Conservation (phyloP, 1,140 invertebrate genomes). For the Bombus consobrinus region DNA sequence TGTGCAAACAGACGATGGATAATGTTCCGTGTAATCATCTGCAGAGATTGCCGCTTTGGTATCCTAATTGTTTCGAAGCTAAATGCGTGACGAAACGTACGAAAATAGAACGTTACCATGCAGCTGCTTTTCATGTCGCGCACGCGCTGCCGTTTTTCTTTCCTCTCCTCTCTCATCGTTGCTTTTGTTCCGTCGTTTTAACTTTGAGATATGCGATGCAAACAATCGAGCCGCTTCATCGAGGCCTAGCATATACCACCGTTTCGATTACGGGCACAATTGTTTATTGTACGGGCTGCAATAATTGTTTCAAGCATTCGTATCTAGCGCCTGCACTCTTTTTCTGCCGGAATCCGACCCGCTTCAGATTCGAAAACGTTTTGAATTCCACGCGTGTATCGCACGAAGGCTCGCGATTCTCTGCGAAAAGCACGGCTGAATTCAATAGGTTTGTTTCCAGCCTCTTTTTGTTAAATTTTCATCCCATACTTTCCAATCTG, state of each 20-base stretch:
- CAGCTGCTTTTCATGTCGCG: not conserved
- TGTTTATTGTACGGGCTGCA: constrained; percentile 40
- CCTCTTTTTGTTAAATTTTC: not conserved
- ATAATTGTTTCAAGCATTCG: constrained; percentile 56
- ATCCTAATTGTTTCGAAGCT: constrained; percentile 21
- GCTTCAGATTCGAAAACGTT: not conserved
- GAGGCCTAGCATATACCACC: constrained; percentile 34
- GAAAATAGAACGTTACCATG: not conserved
- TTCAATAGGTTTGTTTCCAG: not conserved
- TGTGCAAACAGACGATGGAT: not conserved
- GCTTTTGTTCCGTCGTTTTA: not conserved
- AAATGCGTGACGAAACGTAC: not conserved
- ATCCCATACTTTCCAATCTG: not conserved
- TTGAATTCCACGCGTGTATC: constrained; percentile 7
- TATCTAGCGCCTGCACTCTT: constrained; percentile 20
- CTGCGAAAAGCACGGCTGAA: not conserved
- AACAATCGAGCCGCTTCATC: constrained; percentile 22
- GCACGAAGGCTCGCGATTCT: not conserved
- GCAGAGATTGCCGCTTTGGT: not conserved
- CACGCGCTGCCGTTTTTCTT: not conserved
- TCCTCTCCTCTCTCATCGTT: no score
- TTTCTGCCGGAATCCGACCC: not conserved
- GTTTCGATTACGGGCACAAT: constrained; percentile 58
- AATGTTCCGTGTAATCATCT: not conserved
- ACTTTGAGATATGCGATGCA: constrained; percentile 8